Conservation (phyloP, 2,113 vertebrate genomes). For the Crotalus tigris region DNA sequence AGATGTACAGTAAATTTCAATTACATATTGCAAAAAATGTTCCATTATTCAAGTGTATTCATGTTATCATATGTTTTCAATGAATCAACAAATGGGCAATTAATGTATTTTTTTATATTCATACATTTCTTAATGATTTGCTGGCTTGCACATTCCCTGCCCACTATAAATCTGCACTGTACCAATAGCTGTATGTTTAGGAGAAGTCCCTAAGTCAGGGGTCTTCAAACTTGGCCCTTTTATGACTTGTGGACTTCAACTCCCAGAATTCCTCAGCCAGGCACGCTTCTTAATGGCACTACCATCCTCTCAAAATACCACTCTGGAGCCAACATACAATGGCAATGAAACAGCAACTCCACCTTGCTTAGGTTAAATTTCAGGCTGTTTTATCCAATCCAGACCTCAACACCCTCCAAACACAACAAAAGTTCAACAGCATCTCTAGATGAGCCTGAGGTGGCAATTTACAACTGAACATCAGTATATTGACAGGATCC, state of each 20-base stretch:
- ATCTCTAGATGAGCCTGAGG: neutral
- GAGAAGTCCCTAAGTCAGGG: neutral
- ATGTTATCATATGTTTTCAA: neutral
- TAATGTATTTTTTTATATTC: neutral
- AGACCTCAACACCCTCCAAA: neutral
- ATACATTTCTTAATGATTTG: neutral
- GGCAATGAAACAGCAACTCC: neutral
- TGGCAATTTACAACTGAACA: neutral
- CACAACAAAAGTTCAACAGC: neutral
- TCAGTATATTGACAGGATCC: neutral
- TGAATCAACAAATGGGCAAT: neutral
- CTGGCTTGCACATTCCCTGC: neutral
- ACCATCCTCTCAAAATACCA: neutral
- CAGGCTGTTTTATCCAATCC: neutral
- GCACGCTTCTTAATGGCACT: neutral
- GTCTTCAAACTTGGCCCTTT: no score
- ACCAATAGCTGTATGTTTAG: neutral
- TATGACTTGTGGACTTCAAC: no score
- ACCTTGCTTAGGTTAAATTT: neutral
- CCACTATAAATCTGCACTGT: neutral
- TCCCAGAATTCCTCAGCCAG: no score
- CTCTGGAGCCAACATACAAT: neutral
- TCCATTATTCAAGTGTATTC: neutral
- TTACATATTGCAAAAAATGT: neutral
- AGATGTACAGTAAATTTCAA: neutral